Evolutionary conservation across 2,888 invertebrate genomes (phyloP), one percentile per base, ranked within the genome.

Genomic region (Belgica antarctica): DNA sequence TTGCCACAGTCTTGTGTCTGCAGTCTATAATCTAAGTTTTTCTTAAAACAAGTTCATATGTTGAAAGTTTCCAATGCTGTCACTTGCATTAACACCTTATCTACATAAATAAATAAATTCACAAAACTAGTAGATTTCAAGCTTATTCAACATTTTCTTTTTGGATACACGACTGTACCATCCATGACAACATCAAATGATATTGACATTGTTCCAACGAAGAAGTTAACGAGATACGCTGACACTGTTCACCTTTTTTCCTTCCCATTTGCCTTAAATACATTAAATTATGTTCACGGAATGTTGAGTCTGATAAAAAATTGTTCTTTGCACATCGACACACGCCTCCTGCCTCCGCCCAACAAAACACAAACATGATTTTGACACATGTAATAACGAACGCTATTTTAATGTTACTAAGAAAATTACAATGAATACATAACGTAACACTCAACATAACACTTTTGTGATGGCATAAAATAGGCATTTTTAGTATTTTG

Each of bases 321-420:
- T 19, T 25, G 24, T 34, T 34, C n/a, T 57, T 24, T 46, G n/a
- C n/a, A n/a, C 34, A 5, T 62, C 28, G 28, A 28, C 31, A 62
- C 15, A 28, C 62, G 27, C 17, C n/a, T n/a, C n/a, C n/a, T n/a
- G n/a, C n/a, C n/a, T n/a, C n/a, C n/a, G n/a, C n/a, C n/a, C n/a
- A n/a, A n/a, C n/a, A n/a, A n/a, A n/a, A n/a, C n/a, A n/a, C n/a
- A n/a, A n/a, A n/a, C n/a, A 24, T 3, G 24, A 4, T 25, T 61
- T 61, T 62, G 62, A 62, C 62, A 62, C 62, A 57, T 57, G 68
- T 57, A 68, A 68, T 68, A 52, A 68, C 34, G 57, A 57, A 57
- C 52, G 68, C 34, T 57, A 68, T 68, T 68, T 68, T 57, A 68
- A 57, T 57, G 22, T 59, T 59, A 12, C 52, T 22, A 7, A 5